phyloP scores from a whole-genome alignment of 2,797 vertebrate species.

The Bradypodion pumilum region DNA sequence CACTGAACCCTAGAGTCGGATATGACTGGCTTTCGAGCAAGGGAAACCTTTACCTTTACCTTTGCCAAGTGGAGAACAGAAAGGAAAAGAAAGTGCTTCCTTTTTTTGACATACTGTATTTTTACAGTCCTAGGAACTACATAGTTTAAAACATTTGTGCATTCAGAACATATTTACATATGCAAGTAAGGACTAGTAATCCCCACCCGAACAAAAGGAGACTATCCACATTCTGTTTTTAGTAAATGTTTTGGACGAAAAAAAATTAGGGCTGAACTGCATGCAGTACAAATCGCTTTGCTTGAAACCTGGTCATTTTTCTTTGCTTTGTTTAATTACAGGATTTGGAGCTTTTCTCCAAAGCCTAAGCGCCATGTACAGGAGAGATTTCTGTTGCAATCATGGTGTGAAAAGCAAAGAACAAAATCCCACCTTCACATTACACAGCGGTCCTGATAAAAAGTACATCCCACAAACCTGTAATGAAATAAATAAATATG shows the following conservation, averaged over 20 bases:
- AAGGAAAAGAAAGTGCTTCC: background rate
- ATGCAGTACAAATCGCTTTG: background rate
- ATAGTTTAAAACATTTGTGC: conserved; percentile 2
- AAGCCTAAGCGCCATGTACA: background rate
- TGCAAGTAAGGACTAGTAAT: no score
- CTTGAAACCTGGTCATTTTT: background rate
- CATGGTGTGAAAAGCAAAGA: background rate
- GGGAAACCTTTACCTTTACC: background rate
- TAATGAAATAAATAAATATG: background rate
- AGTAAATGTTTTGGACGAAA: no score
- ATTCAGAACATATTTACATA: conserved; percentile 10
- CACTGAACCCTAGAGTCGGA: no score
- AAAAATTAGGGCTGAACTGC: no score
- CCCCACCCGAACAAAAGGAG: no score
- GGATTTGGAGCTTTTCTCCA: background rate
- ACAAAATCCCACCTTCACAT: background rate
- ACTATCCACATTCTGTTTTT: no score
- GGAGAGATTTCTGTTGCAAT: background rate
- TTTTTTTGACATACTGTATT: background rate
- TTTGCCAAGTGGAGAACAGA: background rate
- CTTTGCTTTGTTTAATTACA: background rate
- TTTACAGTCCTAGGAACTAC: background rate
- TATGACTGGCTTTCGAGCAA: no score
- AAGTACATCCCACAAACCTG: background rate
- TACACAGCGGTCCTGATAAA: background rate